Evolutionary conservation across 2,797 vertebrate species (phyloP).

Genomic region (Hypotaenidia philippensis): DNA sequence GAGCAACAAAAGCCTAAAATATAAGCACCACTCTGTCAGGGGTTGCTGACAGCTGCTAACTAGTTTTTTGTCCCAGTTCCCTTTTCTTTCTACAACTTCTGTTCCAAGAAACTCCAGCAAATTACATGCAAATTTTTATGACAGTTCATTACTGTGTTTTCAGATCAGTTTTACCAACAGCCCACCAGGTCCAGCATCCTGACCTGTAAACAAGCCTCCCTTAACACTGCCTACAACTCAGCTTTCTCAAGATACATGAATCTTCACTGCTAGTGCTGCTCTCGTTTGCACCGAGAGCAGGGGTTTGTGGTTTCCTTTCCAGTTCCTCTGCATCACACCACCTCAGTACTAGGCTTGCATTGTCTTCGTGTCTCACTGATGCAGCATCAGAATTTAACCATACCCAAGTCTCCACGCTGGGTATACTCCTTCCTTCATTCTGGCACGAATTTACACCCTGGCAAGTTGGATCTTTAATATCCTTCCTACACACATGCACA

Average conservation of each 20-base stretch:
- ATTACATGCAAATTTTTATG: neutral
- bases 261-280: neutral
- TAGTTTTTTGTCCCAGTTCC: neutral
- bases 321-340: slow-evolving; percentile 2
- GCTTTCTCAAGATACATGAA: neutral
- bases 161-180: neutral
- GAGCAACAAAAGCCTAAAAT: neutral
- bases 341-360: neutral
- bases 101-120: neutral
- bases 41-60: neutral
- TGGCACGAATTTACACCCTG: slow-evolving; percentile 51
- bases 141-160: neutral
- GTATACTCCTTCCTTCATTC: neutral
- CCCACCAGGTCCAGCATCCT: neutral
- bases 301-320: slow-evolving; percentile 55
- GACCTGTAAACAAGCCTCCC: neutral
- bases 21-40: neutral
- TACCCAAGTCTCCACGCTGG: neutral
- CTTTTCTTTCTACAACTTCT: neutral
- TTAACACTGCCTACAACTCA: neutral
- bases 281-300: neutral
- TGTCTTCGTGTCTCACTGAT: neutral
- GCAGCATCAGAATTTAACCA: neutral
- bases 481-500: slow-evolving; percentile 31
- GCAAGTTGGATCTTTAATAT: slow-evolving; percentile 59